Evolutionary conservation across 1,140 invertebrate species (phyloP).

Genomic region (Drosophila pruinosa): DNA sequence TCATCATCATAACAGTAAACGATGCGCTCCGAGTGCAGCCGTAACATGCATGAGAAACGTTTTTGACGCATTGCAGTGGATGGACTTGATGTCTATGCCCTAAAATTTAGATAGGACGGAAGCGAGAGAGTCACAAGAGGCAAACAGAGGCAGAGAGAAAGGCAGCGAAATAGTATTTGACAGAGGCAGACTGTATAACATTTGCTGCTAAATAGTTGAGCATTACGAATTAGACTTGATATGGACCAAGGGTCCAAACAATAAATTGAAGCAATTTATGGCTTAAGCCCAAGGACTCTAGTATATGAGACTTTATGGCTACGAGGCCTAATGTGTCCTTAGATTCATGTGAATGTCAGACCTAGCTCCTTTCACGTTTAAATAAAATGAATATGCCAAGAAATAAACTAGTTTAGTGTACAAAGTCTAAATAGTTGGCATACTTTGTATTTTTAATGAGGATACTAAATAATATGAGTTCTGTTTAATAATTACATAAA

Average conservation of each 20-base stretch:
- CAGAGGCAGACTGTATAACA: neutral
- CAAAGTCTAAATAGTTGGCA: neutral
- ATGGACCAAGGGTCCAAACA: constrained; percentile 21
- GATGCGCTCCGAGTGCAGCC: constrained; percentile 43
- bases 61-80: constrained; percentile 64
- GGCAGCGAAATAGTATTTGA: neutral
- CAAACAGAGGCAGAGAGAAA: neutral
- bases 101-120: constrained; percentile 28
- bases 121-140: neutral
- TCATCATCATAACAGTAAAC: constrained; percentile 59
- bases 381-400: neutral
- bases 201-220: constrained; percentile 44
- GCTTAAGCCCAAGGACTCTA: constrained; percentile 1
- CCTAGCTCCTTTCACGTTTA: neutral
- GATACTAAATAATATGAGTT: too few relatives aligned
- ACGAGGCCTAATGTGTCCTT: neutral
- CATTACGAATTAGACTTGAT: constrained; percentile 34
- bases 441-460: neutral
- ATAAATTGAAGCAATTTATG: constrained; percentile 46
- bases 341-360: neutral
- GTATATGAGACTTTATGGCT: constrained; percentile 31
- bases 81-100: constrained; percentile 44
- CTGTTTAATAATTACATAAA: neutral
- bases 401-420: neutral
- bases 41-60: constrained; percentile 45